phyloP scores from a whole-genome alignment of 2,113 vertebrate genomes.

The Rhinolophus ferrumequinum region DNA sequence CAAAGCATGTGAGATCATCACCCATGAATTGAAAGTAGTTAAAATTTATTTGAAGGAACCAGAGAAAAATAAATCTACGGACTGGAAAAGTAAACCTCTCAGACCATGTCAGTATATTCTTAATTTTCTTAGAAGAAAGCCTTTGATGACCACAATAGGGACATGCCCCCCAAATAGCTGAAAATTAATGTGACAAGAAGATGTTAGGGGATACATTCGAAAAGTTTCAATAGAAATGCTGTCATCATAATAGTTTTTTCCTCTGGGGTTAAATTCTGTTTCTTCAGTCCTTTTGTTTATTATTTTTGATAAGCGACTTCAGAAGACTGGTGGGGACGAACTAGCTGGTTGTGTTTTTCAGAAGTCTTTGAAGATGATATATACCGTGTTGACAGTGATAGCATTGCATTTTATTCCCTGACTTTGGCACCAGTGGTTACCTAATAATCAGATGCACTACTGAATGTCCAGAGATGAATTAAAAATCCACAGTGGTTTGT shows the following conservation, averaged over 20 bases:
- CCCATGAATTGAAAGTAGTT: background rate
- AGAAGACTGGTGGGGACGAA: background rate
- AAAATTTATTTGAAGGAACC: constrained; percentile 6
- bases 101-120: background rate
- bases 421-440: background rate
- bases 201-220: background rate
- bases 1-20: constrained; percentile 19
- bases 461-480: background rate
- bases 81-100: background rate
- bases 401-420: background rate
- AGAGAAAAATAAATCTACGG: constrained; percentile 16
- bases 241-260: background rate
- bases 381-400: background rate
- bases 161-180: background rate
- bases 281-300: background rate
- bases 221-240: constrained; percentile 2
- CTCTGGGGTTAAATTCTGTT: constrained; percentile 14
- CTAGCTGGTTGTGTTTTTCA: background rate
- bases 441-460: background rate
- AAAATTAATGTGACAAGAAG: background rate
- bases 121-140: constrained; percentile 22
- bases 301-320: constrained; percentile 1
- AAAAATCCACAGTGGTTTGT: background rate
- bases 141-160: background rate
- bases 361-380: constrained; percentile 26